These are phyloP conservation scores for Autographa pulchrina DNA, from an alignment of 2,888 invertebrate genomes.

Conservation along the genomic window DNA sequence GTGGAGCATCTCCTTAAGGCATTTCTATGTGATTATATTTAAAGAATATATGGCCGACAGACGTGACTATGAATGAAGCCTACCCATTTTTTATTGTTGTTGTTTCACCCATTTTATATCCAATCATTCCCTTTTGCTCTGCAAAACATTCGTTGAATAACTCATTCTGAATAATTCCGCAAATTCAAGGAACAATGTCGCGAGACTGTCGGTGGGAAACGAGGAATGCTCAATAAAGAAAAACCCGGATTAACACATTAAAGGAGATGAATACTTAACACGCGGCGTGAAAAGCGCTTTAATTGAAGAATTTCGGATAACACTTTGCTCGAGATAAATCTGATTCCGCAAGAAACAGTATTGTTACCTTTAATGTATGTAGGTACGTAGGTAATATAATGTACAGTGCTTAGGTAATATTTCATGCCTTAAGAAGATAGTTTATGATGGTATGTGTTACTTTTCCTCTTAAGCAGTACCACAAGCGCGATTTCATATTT, in stretches of 20 bases:
- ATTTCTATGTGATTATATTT: constrained; percentile 14
- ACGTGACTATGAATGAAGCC: constrained; percentile 21
- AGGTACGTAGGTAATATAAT: too few species aligned
- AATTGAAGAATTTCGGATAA: constrained; percentile 49
- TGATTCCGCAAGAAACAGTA: constrained; percentile 16
- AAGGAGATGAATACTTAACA: constrained; percentile 57
- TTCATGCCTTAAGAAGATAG: too few species aligned
- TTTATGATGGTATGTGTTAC: too few species aligned
- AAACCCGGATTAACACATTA: constrained; percentile 54
- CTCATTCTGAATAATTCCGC: constrained; percentile 42
- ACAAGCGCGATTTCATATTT: too few species aligned
- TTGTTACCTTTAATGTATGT: background rate
- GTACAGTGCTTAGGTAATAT: too few species aligned
- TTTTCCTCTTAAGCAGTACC: too few species aligned
- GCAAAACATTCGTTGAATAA: constrained; percentile 35
- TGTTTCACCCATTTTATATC: constrained; percentile 13
- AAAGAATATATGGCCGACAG: constrained; percentile 32
- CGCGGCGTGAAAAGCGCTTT: constrained; percentile 49
- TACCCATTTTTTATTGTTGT: constrained; percentile 20
- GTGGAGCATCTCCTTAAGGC: background rate
- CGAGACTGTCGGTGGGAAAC: constrained; percentile 31
- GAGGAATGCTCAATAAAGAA: constrained; percentile 51
- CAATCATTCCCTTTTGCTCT: constrained; percentile 8
- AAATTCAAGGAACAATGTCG: constrained; percentile 47
- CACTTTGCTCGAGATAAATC: constrained; percentile 27